Conservation (phyloP, 2,797 vertebrate species). For the Leucoraja ocellata region DNA sequence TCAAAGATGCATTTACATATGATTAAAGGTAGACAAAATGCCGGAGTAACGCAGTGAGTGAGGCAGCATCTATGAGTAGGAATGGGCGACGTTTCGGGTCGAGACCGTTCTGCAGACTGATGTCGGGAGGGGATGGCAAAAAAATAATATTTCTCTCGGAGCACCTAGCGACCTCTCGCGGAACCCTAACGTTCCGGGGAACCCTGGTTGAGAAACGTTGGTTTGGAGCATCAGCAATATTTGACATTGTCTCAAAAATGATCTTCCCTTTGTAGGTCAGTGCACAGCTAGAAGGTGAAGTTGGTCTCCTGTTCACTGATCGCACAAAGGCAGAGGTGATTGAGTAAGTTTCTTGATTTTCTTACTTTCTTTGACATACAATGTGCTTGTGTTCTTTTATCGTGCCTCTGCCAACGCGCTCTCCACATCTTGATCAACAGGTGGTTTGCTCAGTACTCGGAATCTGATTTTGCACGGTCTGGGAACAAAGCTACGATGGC, state of each 20-base stretch:
- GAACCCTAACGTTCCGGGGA: too few species aligned
- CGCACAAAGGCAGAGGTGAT: slow-evolving; percentile 82
- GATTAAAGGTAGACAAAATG: too few species aligned
- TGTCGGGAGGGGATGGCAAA: too few species aligned
- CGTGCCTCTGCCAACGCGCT: fast-evolving
- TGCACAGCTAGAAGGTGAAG: slow-evolving; percentile 80
- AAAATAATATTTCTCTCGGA: too few species aligned
- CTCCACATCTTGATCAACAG: slow-evolving; percentile 48
- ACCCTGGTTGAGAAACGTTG: too few species aligned
- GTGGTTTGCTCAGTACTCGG: slow-evolving; percentile 78
- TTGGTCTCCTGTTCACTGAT: slow-evolving; percentile 87
- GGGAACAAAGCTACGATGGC: slow-evolving; percentile 74
- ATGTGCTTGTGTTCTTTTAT: not conserved
- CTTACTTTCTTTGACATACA: not conserved
- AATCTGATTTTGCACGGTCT: slow-evolving; percentile 77
- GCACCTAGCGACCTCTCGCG: too few species aligned
- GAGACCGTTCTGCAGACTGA: too few species aligned
- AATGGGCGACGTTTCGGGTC: too few species aligned
- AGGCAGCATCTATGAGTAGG: too few species aligned
- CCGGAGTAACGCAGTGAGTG: too few species aligned
- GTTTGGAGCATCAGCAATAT: not conserved
- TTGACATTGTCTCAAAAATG: not conserved
- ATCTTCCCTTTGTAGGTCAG: slow-evolving; percentile 62
- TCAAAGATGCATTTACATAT: too few species aligned
- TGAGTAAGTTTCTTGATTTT: slow-evolving; percentile 65